Conservation (phyloP, 2,797 vertebrate genomes). For the Catamblyrhynchus diadema region DNA sequence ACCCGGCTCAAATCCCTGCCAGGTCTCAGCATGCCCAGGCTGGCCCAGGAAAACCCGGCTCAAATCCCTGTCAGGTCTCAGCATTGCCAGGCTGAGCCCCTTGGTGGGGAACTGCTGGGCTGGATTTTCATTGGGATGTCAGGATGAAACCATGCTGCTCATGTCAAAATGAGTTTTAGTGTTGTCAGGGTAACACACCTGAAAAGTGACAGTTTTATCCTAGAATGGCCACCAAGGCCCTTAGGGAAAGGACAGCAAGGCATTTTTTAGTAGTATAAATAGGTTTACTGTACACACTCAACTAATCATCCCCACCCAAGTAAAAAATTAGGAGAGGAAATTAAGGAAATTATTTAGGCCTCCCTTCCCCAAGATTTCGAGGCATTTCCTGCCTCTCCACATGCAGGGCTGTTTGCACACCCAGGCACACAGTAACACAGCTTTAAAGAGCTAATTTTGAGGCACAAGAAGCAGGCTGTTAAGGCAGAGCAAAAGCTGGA, state of each 20-base stretch:
- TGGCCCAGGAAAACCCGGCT: background rate
- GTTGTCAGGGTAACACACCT: background rate
- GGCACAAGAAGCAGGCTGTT: background rate
- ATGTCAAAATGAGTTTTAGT: background rate
- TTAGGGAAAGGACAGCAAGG: background rate
- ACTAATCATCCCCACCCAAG: background rate
- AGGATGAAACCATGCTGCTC: background rate
- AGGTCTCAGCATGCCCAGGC: too few relatives aligned
- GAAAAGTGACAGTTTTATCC: background rate
- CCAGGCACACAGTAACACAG: background rate
- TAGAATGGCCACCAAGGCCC: background rate
- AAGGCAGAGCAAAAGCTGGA: background rate
- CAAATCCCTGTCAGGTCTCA: fast-evolving
- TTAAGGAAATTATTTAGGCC: background rate
- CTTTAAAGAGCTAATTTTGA: background rate
- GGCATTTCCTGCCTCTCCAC: background rate
- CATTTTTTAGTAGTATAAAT: background rate
- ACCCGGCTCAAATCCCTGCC: too few relatives aligned
- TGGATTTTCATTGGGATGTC: background rate
- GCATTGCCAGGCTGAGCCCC: background rate
- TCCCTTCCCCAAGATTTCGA: background rate
- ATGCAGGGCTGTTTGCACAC: background rate
- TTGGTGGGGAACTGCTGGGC: background rate
- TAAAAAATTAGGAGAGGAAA: background rate
- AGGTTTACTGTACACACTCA: background rate